Percentiles rank a stretch among this genome's conserved stretches.
phyloP scores from a whole-genome alignment of 2,888 invertebrate genomes.

The Entomobrya multifasciata region DNA sequence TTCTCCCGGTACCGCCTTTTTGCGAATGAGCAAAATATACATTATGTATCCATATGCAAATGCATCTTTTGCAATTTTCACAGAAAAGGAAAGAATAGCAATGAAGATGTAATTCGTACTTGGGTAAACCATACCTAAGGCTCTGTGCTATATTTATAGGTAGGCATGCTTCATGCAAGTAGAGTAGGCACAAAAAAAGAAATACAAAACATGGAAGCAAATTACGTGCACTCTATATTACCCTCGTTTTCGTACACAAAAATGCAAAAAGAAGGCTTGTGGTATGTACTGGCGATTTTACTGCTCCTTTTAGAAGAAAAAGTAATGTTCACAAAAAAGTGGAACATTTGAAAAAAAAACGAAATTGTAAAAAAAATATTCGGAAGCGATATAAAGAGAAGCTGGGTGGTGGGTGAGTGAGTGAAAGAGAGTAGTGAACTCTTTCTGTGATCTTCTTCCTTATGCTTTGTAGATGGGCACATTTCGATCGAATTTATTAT shows the following conservation, averaged over 20 bases:
- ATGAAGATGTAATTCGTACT: slow-evolving; percentile 2
- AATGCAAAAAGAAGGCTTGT: background rate
- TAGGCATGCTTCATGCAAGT: background rate
- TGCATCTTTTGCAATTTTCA: slow-evolving; percentile 67
- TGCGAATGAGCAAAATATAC: slow-evolving; percentile 49
- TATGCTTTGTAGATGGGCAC: background rate
- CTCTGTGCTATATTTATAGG: too few relatives aligned
- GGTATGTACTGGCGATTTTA: too few relatives aligned
- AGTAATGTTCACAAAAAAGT: slow-evolving; percentile 30
- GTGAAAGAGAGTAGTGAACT: slow-evolving; percentile 10
- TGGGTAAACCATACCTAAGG: too few relatives aligned
- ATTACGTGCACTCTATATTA: background rate
- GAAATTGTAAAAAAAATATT: background rate
- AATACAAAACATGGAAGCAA: slow-evolving; percentile 23
- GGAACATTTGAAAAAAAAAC: background rate
- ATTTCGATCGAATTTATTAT: slow-evolving; percentile 50
- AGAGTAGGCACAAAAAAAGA: slow-evolving; percentile 1
- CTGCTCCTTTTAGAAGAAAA: background rate
- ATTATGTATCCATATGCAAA: slow-evolving; percentile 68
- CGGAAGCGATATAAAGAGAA: background rate
- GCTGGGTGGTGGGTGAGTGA: too few relatives aligned
- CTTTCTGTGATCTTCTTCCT: background rate
- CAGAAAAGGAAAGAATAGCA: slow-evolving; percentile 17
- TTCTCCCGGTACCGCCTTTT: background rate
- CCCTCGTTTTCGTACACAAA: background rate